These are phyloP conservation scores for Glomeris maerens DNA, from an alignment of 1,140 invertebrate species.

Conservation along the genomic window DNA sequence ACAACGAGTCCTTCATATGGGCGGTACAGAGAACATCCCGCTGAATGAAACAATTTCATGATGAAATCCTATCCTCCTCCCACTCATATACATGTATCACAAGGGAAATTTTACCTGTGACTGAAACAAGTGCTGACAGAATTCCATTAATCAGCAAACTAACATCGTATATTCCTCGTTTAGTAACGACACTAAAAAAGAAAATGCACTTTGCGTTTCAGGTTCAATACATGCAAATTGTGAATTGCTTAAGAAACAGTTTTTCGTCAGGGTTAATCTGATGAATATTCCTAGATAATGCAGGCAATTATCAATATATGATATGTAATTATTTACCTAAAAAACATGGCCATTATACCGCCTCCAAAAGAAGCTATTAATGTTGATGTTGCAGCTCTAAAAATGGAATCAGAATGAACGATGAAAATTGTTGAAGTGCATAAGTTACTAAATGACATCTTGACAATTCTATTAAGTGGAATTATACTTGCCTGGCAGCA, in stretches of 20 bases:
- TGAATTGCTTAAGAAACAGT: too few species aligned
- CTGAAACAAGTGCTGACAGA: constrained; percentile 64
- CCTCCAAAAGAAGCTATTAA: constrained; percentile 79
- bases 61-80: too few species aligned
- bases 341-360: constrained; percentile 54
- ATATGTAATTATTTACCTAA: constrained; percentile 31
- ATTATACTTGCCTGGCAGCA: constrained; percentile 44
- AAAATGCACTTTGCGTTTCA: too few species aligned
- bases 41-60: constrained; percentile 28
- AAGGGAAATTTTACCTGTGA: constrained; percentile 48
- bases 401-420: too few species aligned
- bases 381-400: constrained; percentile 64
- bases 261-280: too few species aligned
- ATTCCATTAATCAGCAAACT: constrained; percentile 78
- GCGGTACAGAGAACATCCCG: constrained; percentile 72
- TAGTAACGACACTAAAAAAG: constrained; percentile 37
- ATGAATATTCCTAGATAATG: too few species aligned
- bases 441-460: too few species aligned
- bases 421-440: too few species aligned
- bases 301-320: background rate
- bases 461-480: background rate
- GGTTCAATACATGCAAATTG: too few species aligned
- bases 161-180: constrained; percentile 59
- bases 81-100: background rate
- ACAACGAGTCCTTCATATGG: constrained; percentile 74